Conservation (phyloP, 2,113 vertebrate species). For the Rhynchopsitta pachyrhyncha region DNA sequence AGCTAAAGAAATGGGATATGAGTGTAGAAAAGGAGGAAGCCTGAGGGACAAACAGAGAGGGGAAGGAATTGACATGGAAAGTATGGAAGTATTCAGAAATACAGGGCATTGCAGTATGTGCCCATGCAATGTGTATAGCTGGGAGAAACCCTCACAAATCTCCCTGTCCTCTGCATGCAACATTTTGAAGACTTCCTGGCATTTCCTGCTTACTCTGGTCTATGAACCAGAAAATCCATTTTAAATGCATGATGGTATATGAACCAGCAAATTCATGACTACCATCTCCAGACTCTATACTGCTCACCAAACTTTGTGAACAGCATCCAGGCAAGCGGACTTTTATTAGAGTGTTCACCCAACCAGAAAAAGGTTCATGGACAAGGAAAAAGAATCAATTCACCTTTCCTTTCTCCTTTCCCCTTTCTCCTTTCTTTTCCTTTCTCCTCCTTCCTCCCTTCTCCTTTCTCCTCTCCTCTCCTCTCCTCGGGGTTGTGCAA, state of each 20-base stretch:
- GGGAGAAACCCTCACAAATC: not conserved
- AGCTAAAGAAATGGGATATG: not conserved
- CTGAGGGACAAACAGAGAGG: not conserved
- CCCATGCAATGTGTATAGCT: not conserved
- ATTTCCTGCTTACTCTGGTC: not conserved
- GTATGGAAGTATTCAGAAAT: not conserved
- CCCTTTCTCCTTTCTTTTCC: no score
- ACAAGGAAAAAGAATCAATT: not conserved
- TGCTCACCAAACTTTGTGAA: not conserved
- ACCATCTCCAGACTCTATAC: not conserved
- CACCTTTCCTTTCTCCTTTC: not conserved
- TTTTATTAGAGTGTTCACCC: not conserved
- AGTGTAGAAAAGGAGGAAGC: not conserved
- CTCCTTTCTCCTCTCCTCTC: not conserved
- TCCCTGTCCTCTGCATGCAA: not conserved
- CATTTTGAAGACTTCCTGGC: not conserved
- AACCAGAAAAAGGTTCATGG: not conserved
- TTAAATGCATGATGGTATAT: not conserved
- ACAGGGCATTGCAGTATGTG: no score
- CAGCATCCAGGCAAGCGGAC: not conserved
- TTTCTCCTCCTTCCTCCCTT: no score
- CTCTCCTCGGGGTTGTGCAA: not conserved
- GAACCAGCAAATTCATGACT: not conserved
- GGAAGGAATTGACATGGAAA: not conserved
- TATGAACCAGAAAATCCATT: not conserved